phyloP scores from a whole-genome alignment of 2,113 vertebrate species.

The Pteronura brasiliensis region DNA sequence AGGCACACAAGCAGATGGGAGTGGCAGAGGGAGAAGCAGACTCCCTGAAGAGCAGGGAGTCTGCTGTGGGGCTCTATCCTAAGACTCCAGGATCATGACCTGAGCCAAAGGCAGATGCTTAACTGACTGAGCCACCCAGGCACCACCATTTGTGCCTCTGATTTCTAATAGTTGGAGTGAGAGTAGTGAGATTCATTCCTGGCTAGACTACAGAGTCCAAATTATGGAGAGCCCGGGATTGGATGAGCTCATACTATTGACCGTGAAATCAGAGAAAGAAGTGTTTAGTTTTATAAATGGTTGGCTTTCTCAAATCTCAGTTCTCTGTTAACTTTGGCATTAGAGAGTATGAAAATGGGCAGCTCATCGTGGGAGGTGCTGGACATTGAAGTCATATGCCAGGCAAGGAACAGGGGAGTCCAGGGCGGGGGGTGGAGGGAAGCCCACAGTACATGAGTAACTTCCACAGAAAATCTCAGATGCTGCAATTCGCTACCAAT shows the following conservation, averaged over 20 bases:
- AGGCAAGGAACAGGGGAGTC: background rate
- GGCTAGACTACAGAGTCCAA: background rate
- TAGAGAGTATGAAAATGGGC: background rate
- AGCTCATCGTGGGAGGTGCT: background rate
- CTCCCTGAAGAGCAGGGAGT: too few species aligned
- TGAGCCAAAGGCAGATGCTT: too few species aligned
- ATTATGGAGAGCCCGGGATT: background rate
- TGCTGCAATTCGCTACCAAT: background rate
- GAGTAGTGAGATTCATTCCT: background rate
- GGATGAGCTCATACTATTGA: background rate
- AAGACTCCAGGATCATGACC: too few species aligned
- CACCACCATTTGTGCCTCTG: background rate
- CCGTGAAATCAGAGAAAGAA: background rate
- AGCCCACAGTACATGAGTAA: background rate
- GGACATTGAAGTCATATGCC: background rate
- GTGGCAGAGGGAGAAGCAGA: too few species aligned
- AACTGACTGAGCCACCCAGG: too few species aligned
- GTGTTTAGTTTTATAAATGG: background rate
- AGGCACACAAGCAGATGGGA: too few species aligned
- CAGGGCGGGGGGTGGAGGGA: accelerated
- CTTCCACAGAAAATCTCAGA: background rate
- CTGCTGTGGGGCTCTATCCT: too few species aligned
- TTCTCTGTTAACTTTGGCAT: background rate
- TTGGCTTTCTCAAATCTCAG: background rate
- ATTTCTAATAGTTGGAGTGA: background rate